phyloP scores from a whole-genome alignment of 2,888 invertebrate genomes.

The Panopea generosa region DNA sequence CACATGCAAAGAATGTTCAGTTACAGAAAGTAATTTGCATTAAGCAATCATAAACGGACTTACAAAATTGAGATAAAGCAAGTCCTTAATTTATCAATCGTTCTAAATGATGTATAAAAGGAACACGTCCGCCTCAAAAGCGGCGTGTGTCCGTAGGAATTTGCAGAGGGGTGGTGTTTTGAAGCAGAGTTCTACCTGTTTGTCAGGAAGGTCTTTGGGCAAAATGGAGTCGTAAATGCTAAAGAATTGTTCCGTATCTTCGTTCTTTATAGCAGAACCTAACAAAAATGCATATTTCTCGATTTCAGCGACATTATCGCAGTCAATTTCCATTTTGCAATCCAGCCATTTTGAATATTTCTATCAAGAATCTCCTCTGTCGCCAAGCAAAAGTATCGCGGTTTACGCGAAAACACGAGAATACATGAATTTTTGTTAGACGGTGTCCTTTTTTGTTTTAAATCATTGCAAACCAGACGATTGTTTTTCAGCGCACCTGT shows the following conservation, averaged over 20 bases:
- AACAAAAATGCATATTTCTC: constrained; percentile 80
- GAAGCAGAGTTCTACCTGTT: constrained; percentile 67
- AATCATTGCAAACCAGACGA: too few relatives aligned
- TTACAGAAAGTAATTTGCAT: too few relatives aligned
- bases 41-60: too few relatives aligned
- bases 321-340: constrained; percentile 75
- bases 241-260: constrained; percentile 79
- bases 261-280: constrained; percentile 80
- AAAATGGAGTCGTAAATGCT: constrained; percentile 79
- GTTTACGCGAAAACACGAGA: constrained; percentile 54
- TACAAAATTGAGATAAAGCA: too few relatives aligned
- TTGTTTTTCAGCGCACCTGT: too few relatives aligned
- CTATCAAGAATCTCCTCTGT: constrained; percentile 66
- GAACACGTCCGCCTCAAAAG: too few relatives aligned
- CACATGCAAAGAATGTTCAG: too few relatives aligned
- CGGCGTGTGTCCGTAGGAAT: too few relatives aligned
- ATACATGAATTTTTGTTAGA: constrained; percentile 22
- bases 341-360: constrained; percentile 75
- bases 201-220: constrained; percentile 75
- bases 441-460: background rate
- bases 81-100: too few relatives aligned
- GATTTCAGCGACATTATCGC: constrained; percentile 76
- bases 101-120: too few relatives aligned
- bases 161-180: constrained; percentile 3
- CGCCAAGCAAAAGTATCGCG: constrained; percentile 72